phyloP scores from a whole-genome alignment of 2,888 invertebrate genomes.

The Scaptomyza flava region DNA sequence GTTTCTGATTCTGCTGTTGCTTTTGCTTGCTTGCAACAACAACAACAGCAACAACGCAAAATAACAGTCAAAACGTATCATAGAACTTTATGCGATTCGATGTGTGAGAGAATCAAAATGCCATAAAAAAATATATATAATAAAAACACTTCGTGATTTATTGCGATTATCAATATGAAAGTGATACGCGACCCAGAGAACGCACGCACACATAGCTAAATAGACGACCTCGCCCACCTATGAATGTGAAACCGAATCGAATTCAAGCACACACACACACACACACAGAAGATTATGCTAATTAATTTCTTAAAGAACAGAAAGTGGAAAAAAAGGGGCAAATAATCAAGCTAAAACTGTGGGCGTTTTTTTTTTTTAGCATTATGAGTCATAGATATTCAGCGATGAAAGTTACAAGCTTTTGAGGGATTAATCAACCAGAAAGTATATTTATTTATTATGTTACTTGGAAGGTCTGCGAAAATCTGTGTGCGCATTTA shows the following conservation, averaged over 20 bases:
- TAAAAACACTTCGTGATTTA: constrained; percentile 67
- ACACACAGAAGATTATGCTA: constrained; percentile 35
- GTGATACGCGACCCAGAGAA: constrained; percentile 77
- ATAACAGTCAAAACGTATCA: constrained; percentile 52
- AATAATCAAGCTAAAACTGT: constrained; percentile 7
- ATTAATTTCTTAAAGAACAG: constrained; percentile 52
- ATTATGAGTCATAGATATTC: constrained; percentile 39
- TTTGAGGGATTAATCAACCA: constrained; percentile 21
- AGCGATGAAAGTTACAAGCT: constrained; percentile 25
- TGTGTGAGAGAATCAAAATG: constrained; percentile 30
- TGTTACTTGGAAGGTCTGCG: constrained; percentile 29
- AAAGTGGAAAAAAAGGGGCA: constrained; percentile 1
- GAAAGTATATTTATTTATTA: neutral
- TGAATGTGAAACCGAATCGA: constrained; percentile 1
- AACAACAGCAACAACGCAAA: constrained; percentile 22
- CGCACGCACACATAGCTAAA: neutral
- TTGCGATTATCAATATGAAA: constrained; percentile 77
- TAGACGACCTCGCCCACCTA: constrained; percentile 43
- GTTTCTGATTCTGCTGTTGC: constrained; percentile 47
- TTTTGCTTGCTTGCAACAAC: neutral
- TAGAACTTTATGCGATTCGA: constrained; percentile 40
- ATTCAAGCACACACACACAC: neutral
- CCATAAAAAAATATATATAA: constrained; percentile 46
- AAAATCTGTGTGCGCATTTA: neutral
- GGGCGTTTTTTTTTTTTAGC: constrained; percentile 29